These are phyloP conservation scores for Acanthopleura granulata DNA, from an alignment of 2,888 invertebrate species.

Conservation along the genomic window DNA sequence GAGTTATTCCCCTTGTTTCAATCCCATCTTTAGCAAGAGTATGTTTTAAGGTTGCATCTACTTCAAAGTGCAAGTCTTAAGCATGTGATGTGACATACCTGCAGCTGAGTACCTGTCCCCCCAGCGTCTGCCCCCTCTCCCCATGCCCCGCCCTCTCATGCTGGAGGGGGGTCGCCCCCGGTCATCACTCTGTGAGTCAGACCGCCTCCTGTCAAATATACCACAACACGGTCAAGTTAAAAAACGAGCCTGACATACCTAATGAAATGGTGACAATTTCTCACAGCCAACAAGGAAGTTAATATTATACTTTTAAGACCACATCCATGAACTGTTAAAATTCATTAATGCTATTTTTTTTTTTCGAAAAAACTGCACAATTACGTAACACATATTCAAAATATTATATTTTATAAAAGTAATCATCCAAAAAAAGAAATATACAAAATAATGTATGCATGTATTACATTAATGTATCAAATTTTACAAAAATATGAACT, in stretches of 20 bases:
- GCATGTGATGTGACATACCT: conserved; percentile 27
- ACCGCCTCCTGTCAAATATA: conserved; percentile 9
- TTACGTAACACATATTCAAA: no score
- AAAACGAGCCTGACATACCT: no score
- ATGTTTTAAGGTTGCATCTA: no score
- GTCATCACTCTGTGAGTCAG: conserved; percentile 46
- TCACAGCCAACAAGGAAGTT: neutral
- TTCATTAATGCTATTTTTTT: neutral
- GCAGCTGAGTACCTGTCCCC: conserved; percentile 47
- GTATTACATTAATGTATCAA: no score
- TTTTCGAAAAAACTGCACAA: no score
- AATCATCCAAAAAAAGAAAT: neutral
- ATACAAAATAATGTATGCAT: no score
- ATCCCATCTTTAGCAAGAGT: no score
- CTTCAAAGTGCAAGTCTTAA: no score
- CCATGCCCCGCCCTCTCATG: conserved; percentile 74
- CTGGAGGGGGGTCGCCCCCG: conserved; percentile 73
- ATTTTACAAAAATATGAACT: neutral
- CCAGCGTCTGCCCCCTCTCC: conserved; percentile 52
- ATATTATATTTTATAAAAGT: neutral
- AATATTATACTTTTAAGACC: neutral
- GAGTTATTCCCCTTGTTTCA: no score
- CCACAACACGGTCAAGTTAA: neutral
- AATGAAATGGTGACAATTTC: neutral
- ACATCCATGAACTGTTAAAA: neutral